Conservation (phyloP, 2,888 invertebrate genomes). For the Cancer borealis region DNA sequence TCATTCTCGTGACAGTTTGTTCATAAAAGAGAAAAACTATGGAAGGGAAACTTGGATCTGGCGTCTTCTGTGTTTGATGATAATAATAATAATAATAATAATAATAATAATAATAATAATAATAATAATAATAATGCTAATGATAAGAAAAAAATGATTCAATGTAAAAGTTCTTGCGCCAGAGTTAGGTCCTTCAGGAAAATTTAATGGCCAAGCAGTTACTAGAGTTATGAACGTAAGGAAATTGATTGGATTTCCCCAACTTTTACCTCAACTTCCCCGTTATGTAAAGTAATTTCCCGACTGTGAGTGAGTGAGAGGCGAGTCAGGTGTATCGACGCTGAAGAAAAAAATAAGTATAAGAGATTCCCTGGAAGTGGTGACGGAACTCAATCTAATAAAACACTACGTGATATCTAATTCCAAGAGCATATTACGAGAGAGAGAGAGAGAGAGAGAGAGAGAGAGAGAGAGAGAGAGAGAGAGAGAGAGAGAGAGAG, state of each 20-base stretch:
- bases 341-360: neutral
- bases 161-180: neutral
- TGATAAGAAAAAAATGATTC: no score
- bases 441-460: no score
- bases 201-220: no score
- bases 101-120: no score
- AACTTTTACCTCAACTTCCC: neutral
- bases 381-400: neutral
- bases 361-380: neutral
- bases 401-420: neutral
- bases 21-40: no score
- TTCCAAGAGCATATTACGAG: neutral
- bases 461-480: conserved; percentile 48
- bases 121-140: no score
- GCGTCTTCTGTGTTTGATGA: no score
- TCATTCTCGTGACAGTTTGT: no score
- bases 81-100: no score
- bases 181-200: neutral
- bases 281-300: neutral
- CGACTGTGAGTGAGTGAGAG: neutral
- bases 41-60: no score
- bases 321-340: neutral
- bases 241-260: neutral
- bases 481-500: conserved; percentile 49
- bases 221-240: no score